phyloP scores from a whole-genome alignment of 2,797 vertebrate species.

The Hydrocynus forskahlii region DNA sequence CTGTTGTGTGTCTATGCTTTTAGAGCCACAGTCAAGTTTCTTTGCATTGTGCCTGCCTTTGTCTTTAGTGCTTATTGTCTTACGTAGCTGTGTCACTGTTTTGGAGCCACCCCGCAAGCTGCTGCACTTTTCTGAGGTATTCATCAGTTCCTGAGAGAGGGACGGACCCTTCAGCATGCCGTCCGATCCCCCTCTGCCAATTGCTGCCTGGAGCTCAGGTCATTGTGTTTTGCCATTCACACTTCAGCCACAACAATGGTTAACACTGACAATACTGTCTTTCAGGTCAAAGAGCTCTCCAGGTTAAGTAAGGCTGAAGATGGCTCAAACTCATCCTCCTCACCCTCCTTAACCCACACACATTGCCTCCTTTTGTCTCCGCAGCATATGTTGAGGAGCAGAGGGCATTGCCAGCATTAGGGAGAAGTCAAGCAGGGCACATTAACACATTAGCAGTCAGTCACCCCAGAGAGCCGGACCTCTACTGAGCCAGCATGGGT shows the following conservation, averaged over 20 bases:
- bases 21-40: conserved; percentile 28
- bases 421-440: conserved; percentile 62
- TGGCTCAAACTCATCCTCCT: conserved; percentile 42
- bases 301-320: conserved; percentile 58
- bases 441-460: conserved; percentile 61
- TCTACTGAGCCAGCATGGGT: conserved; percentile 41
- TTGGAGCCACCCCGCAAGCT: conserved; percentile 64
- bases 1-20: conserved; percentile 38
- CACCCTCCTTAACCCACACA: conserved; percentile 17
- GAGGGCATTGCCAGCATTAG: conserved; percentile 62
- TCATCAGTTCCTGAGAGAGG: conserved; percentile 61
- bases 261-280: conserved; percentile 67
- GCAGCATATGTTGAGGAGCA: conserved; percentile 69
- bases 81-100: conserved; percentile 55
- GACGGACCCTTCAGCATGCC: conserved; percentile 46
- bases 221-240: conserved; percentile 49
- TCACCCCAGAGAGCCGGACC: conserved; percentile 56
- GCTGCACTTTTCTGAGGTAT: conserved; percentile 62
- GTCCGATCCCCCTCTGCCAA: conserved; percentile 48
- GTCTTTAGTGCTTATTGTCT: conserved; percentile 49
- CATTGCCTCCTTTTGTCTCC: conserved; percentile 59
- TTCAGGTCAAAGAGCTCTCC: conserved; percentile 59
- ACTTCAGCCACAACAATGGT: conserved; percentile 69
- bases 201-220: conserved; percentile 44
- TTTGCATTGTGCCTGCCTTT: conserved; percentile 52